Evolutionary conservation across 2,888 invertebrate genomes (phyloP).

Genomic region (Caradrina kadenii): DNA sequence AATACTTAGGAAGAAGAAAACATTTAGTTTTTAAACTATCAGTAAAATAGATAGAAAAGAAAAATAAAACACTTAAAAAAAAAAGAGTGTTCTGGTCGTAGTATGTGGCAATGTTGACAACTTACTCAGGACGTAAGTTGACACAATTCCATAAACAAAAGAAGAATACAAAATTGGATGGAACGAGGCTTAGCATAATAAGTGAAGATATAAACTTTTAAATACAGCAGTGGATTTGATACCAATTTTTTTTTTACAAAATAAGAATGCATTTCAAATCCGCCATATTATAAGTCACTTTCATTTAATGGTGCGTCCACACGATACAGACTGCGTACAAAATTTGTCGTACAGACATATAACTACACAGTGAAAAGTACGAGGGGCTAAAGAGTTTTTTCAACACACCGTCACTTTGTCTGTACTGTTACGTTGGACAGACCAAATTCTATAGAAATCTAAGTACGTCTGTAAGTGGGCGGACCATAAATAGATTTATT

Average conservation of each 20-base stretch:
- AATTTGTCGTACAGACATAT: no score
- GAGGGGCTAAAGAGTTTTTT: no score
- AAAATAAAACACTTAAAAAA: neutral
- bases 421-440: no score
- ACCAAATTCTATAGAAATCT: no score
- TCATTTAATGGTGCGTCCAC: no score
- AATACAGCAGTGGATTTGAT: constrained; percentile 25
- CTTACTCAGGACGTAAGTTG: neutral
- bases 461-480: no score
- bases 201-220: neutral
- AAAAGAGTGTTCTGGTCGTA: constrained; percentile 34
- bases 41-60: neutral
- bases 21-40: constrained; percentile 1
- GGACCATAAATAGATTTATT: no score
- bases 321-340: no score
- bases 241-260: neutral
- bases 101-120: constrained; percentile 23
- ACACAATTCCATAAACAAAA: constrained; percentile 8
- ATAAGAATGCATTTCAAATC: no score
- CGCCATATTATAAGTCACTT: no score
- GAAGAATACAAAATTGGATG: neutral
- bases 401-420: no score
- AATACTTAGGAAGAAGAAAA: constrained; percentile 23
- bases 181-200: neutral
- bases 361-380: no score